A percentile compares a stretch with the other conserved stretches of the same genome.
Evolutionary conservation across 2,888 invertebrate species (phyloP).

Genomic region (Plagodis pulveraria): DNA sequence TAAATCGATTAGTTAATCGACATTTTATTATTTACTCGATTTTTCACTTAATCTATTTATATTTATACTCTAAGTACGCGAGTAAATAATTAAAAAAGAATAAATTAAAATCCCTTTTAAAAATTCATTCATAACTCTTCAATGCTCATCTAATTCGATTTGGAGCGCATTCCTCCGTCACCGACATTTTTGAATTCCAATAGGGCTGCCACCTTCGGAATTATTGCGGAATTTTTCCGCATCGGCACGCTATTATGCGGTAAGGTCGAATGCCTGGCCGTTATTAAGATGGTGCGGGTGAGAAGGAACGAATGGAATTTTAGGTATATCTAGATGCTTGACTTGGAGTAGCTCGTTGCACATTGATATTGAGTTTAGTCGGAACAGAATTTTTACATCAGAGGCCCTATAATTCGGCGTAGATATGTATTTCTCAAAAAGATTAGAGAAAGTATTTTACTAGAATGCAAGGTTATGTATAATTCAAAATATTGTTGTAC

Average conservation of each 20-base stretch:
- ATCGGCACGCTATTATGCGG: constrained; percentile 74
- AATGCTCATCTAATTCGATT: constrained; percentile 44
- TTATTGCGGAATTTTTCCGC: constrained; percentile 74
- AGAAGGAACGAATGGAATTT: constrained; percentile 46
- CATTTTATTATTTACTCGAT: no score
- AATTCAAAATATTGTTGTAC: no score
- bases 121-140: constrained; percentile 17
- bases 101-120: neutral
- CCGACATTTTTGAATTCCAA: constrained; percentile 73
- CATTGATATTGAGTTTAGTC: neutral
- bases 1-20: no score
- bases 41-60: no score
- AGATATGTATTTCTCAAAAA: no score
- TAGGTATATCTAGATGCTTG: constrained; percentile 13
- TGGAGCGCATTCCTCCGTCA: constrained; percentile 35
- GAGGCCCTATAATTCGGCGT: no score
- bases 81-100: no score
- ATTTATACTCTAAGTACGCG: no score
- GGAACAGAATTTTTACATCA: no score
- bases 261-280: constrained; percentile 45
- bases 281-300: constrained; percentile 59
- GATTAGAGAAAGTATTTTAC: no score
- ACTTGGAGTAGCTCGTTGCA: constrained; percentile 3
- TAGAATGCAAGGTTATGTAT: no score
- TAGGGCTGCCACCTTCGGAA: constrained; percentile 57